Conservation (phyloP, 2,888 invertebrate species). For the Heliconius sara region DNA sequence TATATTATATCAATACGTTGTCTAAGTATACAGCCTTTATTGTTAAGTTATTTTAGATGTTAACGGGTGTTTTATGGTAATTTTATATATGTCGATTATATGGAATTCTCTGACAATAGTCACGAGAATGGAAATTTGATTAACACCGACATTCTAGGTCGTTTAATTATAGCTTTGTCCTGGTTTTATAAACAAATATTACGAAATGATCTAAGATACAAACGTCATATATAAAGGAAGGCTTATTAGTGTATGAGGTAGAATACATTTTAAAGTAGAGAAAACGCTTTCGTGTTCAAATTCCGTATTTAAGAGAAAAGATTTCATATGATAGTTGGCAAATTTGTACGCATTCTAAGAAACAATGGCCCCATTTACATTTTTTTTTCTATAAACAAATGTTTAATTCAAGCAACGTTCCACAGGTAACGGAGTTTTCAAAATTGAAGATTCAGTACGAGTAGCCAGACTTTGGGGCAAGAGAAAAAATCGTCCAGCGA, state of each 20-base stretch:
- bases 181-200: constrained; percentile 10
- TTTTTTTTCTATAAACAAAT: constrained; percentile 51
- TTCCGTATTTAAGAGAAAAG: constrained; percentile 21
- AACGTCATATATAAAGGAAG: neutral
- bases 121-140: constrained; percentile 44
- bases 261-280: neutral
- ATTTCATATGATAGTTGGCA: constrained; percentile 30
- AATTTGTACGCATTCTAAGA: constrained; percentile 29
- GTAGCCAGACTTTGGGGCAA: constrained; percentile 99
- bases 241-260: neutral
- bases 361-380: constrained; percentile 46
- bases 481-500: constrained; percentile 98
- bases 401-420: constrained; percentile 67
- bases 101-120: constrained; percentile 40
- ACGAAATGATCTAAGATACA: neutral
- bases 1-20: constrained; percentile 54
- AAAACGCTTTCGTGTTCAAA: neutral
- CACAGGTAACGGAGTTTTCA: constrained; percentile 94
- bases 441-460: constrained; percentile 98
- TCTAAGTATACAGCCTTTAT: constrained; percentile 55
- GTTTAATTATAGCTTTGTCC: constrained; percentile 31
- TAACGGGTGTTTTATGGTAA: constrained; percentile 51
- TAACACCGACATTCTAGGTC: constrained; percentile 36
- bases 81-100: constrained; percentile 46
- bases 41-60: constrained; percentile 53